A percentile compares a stretch with the other conserved stretches of the same genome.
phyloP scores from a whole-genome alignment of 2,888 invertebrate genomes.

The Calameuta pallipes region DNA sequence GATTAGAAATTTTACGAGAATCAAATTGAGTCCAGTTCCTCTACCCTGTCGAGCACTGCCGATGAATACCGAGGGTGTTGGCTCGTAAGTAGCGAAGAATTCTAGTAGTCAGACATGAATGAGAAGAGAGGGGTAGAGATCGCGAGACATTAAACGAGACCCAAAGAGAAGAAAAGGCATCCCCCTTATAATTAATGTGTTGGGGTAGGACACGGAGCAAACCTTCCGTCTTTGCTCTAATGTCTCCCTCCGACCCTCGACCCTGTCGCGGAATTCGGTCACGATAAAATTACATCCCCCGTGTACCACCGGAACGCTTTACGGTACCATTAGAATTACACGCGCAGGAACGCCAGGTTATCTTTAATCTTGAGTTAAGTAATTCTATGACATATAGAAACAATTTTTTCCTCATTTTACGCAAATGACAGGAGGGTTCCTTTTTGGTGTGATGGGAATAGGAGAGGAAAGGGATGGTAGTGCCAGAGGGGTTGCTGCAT shows the following conservation, averaged over 20 bases:
- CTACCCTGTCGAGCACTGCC: not conserved
- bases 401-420: not conserved
- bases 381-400: not conserved
- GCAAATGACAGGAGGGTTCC: not conserved
- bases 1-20: not conserved
- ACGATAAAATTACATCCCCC: constrained; percentile 56
- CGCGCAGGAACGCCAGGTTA: not conserved
- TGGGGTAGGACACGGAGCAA: constrained; percentile 61
- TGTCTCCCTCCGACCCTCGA: constrained; percentile 31
- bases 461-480: not conserved
- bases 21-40: not conserved
- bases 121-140: constrained; percentile 29
- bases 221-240: not conserved
- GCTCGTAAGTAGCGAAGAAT: not conserved
- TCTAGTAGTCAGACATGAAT: not conserved
- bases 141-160: constrained; percentile 43
- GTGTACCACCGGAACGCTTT: not conserved
- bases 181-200: constrained; percentile 63
- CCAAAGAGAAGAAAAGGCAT: constrained; percentile 34
- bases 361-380: not conserved
- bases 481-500: constrained; percentile 34
- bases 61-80: not conserved
- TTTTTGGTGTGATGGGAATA: not conserved
- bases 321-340: not conserved
- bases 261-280: constrained; percentile 38